A percentile compares a stretch with the other conserved stretches of the same genome.
Conservation (phyloP, 2,888 invertebrate species). For the Mesochorus sp. region DNA sequence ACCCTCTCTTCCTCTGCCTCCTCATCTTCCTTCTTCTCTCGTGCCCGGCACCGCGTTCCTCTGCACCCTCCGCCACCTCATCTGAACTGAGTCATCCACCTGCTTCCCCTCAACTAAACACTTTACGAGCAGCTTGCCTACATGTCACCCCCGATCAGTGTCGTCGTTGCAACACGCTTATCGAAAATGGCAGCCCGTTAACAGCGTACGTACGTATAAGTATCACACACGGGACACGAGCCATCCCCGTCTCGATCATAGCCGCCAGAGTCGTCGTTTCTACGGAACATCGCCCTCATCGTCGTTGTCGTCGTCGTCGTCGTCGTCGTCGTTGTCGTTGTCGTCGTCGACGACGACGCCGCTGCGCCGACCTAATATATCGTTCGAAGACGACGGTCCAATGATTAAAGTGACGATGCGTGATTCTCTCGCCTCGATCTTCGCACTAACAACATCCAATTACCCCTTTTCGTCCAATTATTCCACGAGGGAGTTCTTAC, state of each 20-base stretch:
- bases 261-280: constrained; percentile 60
- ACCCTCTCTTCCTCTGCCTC: constrained; percentile 45
- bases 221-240: constrained; percentile 59
- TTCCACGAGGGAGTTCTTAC: constrained; percentile 45
- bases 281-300: constrained; percentile 57
- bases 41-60: constrained; percentile 26
- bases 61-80: constrained; percentile 58
- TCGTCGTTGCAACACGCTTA: constrained; percentile 79
- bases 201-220: constrained; percentile 70
- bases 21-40: constrained; percentile 29
- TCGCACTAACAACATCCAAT: constrained; percentile 54
- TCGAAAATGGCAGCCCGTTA: constrained; percentile 81
- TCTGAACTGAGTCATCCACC: constrained; percentile 69
- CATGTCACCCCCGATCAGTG: constrained; percentile 80
- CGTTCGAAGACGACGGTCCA: constrained; percentile 58
- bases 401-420: constrained; percentile 68
- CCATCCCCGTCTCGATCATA: constrained; percentile 22
- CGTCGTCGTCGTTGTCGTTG: constrained; percentile 45
- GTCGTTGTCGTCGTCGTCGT: constrained; percentile 41
- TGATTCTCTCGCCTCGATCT: constrained; percentile 56
- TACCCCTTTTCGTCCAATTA: constrained; percentile 50
- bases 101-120: constrained; percentile 80
- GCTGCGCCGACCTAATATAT: constrained; percentile 58
- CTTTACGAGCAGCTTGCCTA: constrained; percentile 81
- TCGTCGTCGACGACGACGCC: constrained; percentile 39